These are phyloP conservation scores for Microtus montanus DNA, from an alignment of 2,113 vertebrate species.

Conservation along the genomic window DNA sequence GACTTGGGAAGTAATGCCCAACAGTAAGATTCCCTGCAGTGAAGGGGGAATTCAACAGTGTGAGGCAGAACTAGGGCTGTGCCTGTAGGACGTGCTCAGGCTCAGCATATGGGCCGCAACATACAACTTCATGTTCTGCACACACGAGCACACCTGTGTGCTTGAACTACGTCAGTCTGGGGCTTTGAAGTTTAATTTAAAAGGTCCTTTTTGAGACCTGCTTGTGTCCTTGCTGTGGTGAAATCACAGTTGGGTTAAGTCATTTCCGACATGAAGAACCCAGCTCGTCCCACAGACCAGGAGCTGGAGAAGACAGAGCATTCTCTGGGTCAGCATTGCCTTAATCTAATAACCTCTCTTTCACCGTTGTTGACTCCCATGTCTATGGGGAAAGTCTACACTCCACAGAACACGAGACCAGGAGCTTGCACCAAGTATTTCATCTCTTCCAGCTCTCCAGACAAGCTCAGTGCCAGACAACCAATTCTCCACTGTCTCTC, in stretches of 20 bases:
- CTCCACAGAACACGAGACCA: background rate
- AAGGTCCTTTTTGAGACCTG: background rate
- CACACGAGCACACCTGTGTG: background rate
- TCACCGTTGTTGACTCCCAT: background rate
- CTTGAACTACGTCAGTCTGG: background rate
- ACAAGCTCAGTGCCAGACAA: background rate
- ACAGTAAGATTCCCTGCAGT: background rate
- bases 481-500: background rate
- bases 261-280: slow-evolving; percentile 17
- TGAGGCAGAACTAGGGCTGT: background rate
- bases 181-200: background rate
- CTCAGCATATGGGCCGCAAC: background rate
- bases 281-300: background rate
- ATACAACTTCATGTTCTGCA: background rate
- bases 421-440: background rate
- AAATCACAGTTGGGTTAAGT: slow-evolving; percentile 31
- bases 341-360: background rate
- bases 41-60: background rate
- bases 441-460: background rate
- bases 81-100: background rate
- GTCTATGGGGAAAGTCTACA: background rate
- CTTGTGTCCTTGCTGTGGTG: background rate
- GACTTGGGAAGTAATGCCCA: background rate
- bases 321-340: background rate
- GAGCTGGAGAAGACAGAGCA: background rate